Evolutionary conservation across 1,140 invertebrate genomes (phyloP), one percentile per base, ranked within the genome.

Genomic region (Chironomus tepperi): DNA sequence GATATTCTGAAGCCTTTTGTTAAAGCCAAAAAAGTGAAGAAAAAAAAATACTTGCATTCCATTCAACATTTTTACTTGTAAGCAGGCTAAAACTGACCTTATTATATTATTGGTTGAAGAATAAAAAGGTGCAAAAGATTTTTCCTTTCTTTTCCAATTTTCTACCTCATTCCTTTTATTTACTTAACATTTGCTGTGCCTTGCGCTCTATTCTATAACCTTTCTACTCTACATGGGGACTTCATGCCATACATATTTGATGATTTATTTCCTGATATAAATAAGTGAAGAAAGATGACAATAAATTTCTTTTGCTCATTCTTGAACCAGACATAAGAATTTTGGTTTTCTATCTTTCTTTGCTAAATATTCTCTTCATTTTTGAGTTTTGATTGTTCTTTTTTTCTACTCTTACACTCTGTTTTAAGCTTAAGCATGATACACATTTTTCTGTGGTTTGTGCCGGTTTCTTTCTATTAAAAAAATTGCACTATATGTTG

Each of bases 61-160:
- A 57, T 57, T 57, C 47, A 57, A 57, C n/a, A 57, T 57, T 57
- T 12, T 57, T 34, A 5, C 24, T 34, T 34, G 24, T 34, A 34
- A 34, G 24, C 24, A 57, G 47, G 47, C 12, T 57, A 15, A 57
- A 57, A 19, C 65, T 70, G 65, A 70, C 65, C 65, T 70, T 70
- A 70, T 70, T 70, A 70, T 70, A 57, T 57, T 57, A 57, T 12
- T 57, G 15, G 43, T 47, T n/a, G 47, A 34, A 57, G 47, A 21
- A 16, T 15, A 2, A 70, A 70, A 70, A 70, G 65, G 65, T 70
- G 65, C 65, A 70, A 70, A 70, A 70, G 65, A 21, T 70, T 70
- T 70, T n/a, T 57, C 24, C 5, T 34, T 34, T 34, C 24, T 57
- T 57, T 57, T 57, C 47, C 65, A 70, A 70, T 70, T 57, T 57